Conservation (phyloP, 2,888 invertebrate species). For the Dione juno region DNA sequence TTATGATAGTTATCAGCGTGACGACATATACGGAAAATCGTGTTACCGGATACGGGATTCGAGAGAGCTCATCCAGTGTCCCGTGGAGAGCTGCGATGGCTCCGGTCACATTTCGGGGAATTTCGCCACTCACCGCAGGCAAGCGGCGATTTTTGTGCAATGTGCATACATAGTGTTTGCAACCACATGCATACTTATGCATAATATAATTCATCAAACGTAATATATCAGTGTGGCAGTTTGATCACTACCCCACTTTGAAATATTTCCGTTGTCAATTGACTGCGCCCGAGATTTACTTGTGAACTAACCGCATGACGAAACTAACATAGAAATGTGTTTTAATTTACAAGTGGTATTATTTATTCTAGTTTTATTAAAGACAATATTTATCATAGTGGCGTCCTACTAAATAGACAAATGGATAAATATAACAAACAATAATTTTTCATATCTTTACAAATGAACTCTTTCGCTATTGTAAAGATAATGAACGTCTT, state of each 20-base stretch:
- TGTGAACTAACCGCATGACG: conserved; percentile 90
- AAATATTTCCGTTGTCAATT: conserved; percentile 70
- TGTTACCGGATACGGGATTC: conserved; percentile 85
- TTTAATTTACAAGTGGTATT: conserved; percentile 39
- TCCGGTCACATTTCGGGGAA: conserved; percentile 94
- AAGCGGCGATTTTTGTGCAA: conserved; percentile 72
- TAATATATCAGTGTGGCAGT: conserved; percentile 50
- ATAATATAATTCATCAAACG: conserved; percentile 28
- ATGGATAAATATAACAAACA: neutral
- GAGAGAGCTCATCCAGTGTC: conserved; percentile 91
- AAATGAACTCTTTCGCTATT: neutral
- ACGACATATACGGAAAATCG: conserved; percentile 73
- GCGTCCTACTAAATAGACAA: neutral
- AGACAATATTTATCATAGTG: neutral
- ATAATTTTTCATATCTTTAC: neutral
- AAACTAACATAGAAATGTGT: conserved; percentile 42
- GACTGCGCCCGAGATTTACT: conserved; percentile 65
- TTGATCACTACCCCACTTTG: conserved; percentile 65
- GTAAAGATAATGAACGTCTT: conserved; percentile 4
- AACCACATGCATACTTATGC: conserved; percentile 63
- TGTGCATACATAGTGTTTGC: conserved; percentile 79
- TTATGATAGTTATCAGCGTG: conserved; percentile 70
- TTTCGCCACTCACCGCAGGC: conserved; percentile 95
- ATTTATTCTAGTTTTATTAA: conserved; percentile 18
- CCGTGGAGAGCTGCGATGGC: conserved; percentile 91